phyloP scores from a whole-genome alignment of 2,888 invertebrate species.

The Polyommatus icarus region DNA sequence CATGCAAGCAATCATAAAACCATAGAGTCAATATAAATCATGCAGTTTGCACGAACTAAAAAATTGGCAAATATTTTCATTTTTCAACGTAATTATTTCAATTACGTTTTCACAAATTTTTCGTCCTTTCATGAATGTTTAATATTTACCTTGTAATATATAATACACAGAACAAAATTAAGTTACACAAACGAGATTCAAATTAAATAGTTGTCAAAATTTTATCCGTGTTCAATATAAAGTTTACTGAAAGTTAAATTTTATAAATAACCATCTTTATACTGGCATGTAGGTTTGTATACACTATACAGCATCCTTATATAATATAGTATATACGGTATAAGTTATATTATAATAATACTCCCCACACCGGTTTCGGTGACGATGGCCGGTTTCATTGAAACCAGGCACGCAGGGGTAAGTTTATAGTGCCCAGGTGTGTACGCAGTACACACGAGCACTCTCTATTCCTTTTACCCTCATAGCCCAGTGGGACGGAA shows the following conservation, averaged over 20 bases:
- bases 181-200: not conserved
- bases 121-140: not conserved
- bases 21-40: conserved; percentile 7
- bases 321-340: no score
- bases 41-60: conserved; percentile 10
- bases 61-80: conserved; percentile 10
- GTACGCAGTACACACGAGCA: no score
- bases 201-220: not conserved
- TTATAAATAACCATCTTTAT: not conserved
- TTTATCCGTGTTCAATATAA: not conserved
- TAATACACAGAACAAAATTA: not conserved
- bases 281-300: no score
- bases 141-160: not conserved
- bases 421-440: no score
- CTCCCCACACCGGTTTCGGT: no score
- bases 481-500: no score
- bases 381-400: no score
- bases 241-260: not conserved
- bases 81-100: conserved; percentile 6
- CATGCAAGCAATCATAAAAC: conserved; percentile 8
- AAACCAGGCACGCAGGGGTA: no score
- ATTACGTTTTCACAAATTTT: not conserved
- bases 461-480: no score
- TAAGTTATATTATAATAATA: no score
- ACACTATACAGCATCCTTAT: not conserved